Conservation (phyloP, 2,797 vertebrate genomes). For the Delichon dasypus region DNA sequence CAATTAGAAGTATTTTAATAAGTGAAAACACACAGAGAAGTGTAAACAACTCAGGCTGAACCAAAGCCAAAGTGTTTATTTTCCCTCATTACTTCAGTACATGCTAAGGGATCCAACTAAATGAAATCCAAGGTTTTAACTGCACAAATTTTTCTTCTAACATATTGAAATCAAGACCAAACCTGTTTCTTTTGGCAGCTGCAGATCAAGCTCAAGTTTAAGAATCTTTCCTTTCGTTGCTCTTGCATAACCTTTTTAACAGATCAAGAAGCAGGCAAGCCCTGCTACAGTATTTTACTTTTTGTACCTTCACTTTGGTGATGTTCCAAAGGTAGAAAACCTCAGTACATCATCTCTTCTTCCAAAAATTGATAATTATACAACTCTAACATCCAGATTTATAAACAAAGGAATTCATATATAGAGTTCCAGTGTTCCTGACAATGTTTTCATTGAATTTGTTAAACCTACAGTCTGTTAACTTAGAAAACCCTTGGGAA, state of each 20-base stretch:
- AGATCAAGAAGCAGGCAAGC: neutral
- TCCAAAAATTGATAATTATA: neutral
- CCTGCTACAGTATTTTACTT: neutral
- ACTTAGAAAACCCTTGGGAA: neutral
- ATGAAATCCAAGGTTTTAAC: neutral
- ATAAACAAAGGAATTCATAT: neutral
- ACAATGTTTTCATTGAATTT: neutral
- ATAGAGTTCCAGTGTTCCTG: neutral
- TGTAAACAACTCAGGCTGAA: neutral
- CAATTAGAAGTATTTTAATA: neutral
- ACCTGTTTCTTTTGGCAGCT: neutral
- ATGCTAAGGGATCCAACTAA: neutral
- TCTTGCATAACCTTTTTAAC: neutral
- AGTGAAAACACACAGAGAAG: neutral
- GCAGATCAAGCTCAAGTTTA: neutral
- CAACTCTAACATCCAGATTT: neutral
- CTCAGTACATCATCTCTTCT: neutral
- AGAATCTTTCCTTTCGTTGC: neutral
- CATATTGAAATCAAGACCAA: neutral
- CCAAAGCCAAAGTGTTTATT: neutral
- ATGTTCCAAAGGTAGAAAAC: neutral
- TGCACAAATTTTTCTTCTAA: neutral
- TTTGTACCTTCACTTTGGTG: neutral
- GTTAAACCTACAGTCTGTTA: neutral
- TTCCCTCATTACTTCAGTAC: neutral